Conservation (phyloP, 2,113 vertebrate species). For the Collichthys lucidus region DNA sequence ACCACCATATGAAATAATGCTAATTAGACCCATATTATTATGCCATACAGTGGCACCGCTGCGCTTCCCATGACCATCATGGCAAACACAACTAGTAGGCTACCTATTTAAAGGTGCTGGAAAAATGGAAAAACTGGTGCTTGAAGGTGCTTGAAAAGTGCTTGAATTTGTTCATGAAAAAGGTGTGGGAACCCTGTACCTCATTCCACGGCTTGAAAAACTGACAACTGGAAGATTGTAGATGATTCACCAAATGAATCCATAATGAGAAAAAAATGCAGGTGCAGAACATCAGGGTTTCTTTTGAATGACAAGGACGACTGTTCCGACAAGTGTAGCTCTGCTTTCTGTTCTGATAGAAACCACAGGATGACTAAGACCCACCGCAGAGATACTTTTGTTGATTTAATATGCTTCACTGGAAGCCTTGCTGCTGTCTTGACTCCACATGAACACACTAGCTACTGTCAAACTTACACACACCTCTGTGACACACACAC, state of each 20-base stretch:
- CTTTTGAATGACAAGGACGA: slow-evolving; percentile 36
- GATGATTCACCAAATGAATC: neutral
- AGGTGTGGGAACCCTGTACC: too few relatives aligned
- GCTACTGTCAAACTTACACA: slow-evolving; percentile 48
- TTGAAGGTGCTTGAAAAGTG: too few relatives aligned
- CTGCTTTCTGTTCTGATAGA: slow-evolving; percentile 30
- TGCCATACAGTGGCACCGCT: too few relatives aligned
- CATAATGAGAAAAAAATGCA: neutral
- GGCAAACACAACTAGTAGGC: too few relatives aligned
- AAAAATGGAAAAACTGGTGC: too few relatives aligned
- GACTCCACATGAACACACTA: slow-evolving; percentile 42
- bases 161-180: too few relatives aligned
- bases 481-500: slow-evolving; percentile 28
- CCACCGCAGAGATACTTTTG: slow-evolving; percentile 49
- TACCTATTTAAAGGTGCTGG: too few relatives aligned
- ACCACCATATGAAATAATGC: too few relatives aligned
- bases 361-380: slow-evolving; percentile 62
- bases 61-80: too few relatives aligned
- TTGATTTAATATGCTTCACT: slow-evolving; percentile 67
- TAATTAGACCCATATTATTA: too few relatives aligned
- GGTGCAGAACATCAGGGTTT: slow-evolving; percentile 6
- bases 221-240: too few relatives aligned
- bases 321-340: slow-evolving; percentile 30
- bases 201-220: too few relatives aligned
- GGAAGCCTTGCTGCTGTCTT: slow-evolving; percentile 41